phyloP scores from a whole-genome alignment of 64 coral and sea anemone genomes.

The Montipora efflorescens region DNA sequence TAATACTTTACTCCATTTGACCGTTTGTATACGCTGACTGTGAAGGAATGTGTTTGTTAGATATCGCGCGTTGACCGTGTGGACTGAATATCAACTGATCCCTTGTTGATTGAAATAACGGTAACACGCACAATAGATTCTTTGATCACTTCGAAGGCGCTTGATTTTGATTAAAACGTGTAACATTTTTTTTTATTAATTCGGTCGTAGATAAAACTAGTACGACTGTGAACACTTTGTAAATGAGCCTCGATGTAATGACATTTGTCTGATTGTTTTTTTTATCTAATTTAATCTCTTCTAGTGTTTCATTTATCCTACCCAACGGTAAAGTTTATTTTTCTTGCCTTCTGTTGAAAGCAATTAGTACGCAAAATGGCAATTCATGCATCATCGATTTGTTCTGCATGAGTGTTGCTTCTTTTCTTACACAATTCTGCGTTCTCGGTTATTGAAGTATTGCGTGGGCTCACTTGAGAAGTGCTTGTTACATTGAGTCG shows the following conservation, averaged over 20 bases:
- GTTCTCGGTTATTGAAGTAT: neutral
- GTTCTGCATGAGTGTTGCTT: neutral
- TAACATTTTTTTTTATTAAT: neutral
- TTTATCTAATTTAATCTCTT: neutral
- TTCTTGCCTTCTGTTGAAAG: neutral
- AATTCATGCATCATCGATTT: constrained; percentile 1
- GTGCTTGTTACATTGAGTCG: too few species aligned
- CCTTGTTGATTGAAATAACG: neutral
- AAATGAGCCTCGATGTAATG: neutral
- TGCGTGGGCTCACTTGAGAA: too few species aligned
- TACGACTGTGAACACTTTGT: neutral
- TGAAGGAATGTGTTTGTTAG: constrained; percentile 24
- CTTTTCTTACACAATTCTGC: neutral
- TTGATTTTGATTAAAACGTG: neutral
- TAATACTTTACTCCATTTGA: neutral
- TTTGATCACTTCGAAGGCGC: neutral
- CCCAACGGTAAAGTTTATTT: neutral
- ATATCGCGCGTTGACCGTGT: neutral
- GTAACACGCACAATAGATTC: neutral
- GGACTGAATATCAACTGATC: neutral
- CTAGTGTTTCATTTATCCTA: neutral
- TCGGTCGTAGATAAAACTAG: neutral
- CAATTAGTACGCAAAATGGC: neutral
- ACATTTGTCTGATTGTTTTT: neutral
- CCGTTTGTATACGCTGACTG: neutral